Percentiles rank a stretch among this genome's conserved stretches.
Conservation (phyloP, 2,888 invertebrate species). For the Diogma glabrata region DNA sequence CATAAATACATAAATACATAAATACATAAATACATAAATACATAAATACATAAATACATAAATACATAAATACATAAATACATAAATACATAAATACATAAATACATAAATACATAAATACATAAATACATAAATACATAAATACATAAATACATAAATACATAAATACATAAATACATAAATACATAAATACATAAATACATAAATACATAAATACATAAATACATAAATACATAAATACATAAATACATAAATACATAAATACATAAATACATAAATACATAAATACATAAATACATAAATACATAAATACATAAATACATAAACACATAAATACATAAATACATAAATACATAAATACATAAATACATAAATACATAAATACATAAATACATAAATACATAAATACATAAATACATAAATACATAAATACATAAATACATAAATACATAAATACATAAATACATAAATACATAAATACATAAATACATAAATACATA, state of each 20-base stretch:
- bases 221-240: neutral
- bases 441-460: too few relatives aligned
- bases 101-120: neutral
- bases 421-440: too few relatives aligned
- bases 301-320: too few relatives aligned
- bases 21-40: neutral
- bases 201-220: neutral
- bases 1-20: neutral
- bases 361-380: too few relatives aligned
- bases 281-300: too few relatives aligned
- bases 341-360: too few relatives aligned
- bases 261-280: neutral
- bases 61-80: neutral
- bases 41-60: neutral
- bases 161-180: neutral
- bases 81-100: neutral
- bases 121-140: neutral
- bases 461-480: too few relatives aligned
- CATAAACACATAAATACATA: too few relatives aligned
- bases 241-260: neutral
- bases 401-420: too few relatives aligned
- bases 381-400: too few relatives aligned
- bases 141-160: neutral
- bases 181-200: neutral
- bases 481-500: too few relatives aligned